phyloP scores from a whole-genome alignment of 2,113 vertebrate species.

The Gracilinanus agilis region DNA sequence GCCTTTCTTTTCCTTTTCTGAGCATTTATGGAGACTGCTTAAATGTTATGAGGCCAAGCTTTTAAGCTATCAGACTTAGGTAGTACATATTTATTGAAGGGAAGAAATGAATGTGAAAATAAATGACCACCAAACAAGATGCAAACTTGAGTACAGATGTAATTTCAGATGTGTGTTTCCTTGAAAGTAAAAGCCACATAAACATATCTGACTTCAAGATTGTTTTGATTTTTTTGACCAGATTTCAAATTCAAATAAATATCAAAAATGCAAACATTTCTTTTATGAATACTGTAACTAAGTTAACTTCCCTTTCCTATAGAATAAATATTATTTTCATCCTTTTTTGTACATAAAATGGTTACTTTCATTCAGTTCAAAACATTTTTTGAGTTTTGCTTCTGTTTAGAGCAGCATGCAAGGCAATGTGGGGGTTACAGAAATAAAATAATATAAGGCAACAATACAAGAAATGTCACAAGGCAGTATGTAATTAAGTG shows the following conservation, averaged over 20 bases:
- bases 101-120: not conserved
- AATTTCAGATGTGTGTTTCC: not conserved
- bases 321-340: not conserved
- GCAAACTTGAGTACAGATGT: not conserved
- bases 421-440: not conserved
- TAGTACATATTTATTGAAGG: not conserved
- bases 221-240: not conserved
- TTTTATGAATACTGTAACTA: not conserved
- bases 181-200: not conserved
- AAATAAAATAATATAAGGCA: not conserved
- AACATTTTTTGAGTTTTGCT: not conserved
- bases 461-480: not conserved
- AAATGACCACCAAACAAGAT: not conserved
- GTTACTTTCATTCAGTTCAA: not conserved
- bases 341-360: not conserved
- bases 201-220: not conserved
- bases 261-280: constrained; percentile 10
- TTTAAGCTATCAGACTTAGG: not conserved
- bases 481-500: not conserved
- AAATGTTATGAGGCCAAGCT: not conserved
- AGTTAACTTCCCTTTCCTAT: too few relatives aligned
- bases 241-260: too few relatives aligned
- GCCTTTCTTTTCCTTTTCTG: not conserved
- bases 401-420: not conserved
- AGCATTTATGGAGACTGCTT: not conserved